Evolutionary conservation across 2,113 vertebrate genomes (phyloP), one percentile per base, ranked within the genome.

Genomic region (Collichthys lucidus): DNA sequence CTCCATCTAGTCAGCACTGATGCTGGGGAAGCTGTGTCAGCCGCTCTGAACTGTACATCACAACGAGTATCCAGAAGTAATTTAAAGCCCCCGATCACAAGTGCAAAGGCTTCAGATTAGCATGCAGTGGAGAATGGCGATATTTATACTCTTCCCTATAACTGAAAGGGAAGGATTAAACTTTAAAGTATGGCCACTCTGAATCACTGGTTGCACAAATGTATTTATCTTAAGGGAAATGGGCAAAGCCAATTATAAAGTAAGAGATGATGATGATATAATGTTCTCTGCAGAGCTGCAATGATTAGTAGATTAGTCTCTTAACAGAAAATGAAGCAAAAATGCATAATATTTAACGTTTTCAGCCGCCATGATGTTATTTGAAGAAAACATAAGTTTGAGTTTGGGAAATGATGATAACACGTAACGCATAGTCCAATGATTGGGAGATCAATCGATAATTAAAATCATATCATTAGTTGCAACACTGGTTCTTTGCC

Each of bases 1-100:
- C 72, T 71, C 61, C 82, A 90, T 83, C 80, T 68, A 79, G 68
- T 80, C 82, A 74, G 79, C 47, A 19, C 56, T 69, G 79, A 83
- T 74, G 59, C 63, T 4, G 16, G 49, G 52, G 26, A 65, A 75
- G 87, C 86, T 85, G 82, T 62, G 74, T 91, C 88, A 92, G 90
- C 90, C 87, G 55, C 80, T 82, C 57, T 77, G 8, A 67, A 61
- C 73, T 53, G 2, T 82, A 70, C 80, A 68, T 76, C 89, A 69
- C 77, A 85, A 85, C 29, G 19, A 87, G 65, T 57, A 31, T 77
- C 65, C 72, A 82, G 64, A 69, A 64, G 56, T 84, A 31, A 64
- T 69, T 67, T 55, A 83, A 64, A 79, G 55, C 66, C 77, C 74
- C 74, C 74, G 52, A 83, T 67, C 56, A 60, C 31, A 80, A 20